Base-by-base conservation (phyloP, 2,888 invertebrate genomes). In the Limnephilus auricula region DNA sequence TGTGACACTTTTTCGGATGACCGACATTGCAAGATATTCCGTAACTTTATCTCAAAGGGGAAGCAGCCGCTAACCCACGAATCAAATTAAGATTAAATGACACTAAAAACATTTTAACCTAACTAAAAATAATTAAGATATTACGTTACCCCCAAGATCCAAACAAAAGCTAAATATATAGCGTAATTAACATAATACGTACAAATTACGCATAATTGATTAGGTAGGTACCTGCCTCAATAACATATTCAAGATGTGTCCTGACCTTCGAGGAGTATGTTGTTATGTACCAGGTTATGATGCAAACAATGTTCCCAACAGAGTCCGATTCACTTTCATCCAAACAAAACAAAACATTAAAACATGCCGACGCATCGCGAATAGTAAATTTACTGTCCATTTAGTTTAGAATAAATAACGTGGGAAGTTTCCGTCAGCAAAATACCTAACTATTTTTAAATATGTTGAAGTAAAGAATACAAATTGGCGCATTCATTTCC, bases 281-380 rank as follows among this genome's bases (percentile, higher is more conserved):
- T 25, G 65, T 9, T 65, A n/a, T n/a, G n/a, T n/a, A 65, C 25
- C 65, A 65, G 9, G 25, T 65, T n/a, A 65, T 65, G 65, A 65
- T 65, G 25, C 65, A 65, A 65, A 65, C 65, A n/a, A 65, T 25
- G 25, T 85, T 37, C 85, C n/a, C 13, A 40, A 13, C 30, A 85
- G 85, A 34, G 45, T 15, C 10, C 34, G 45, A 85, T 85, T 85
- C 85, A 85, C 85, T 85, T 85, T 85, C 85, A 85, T 85, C n/a
- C 25, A 85, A 85, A 40, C 85, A 85, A 30, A 40, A 85, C n/a
- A 25, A 34, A 37, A 83, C 82, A 31, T 82, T 25, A 84, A 84
- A 84, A 37, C n/a, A 10, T 37, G n/a, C n/a, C 37, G 84, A 85
- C 13, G 34, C 34, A 37, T 34, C 25, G 25, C n/a, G 65, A 65